These are phyloP conservation scores for Drosophila longiperda DNA, from an alignment of 2,888 invertebrate genomes.

Conservation along the genomic window DNA sequence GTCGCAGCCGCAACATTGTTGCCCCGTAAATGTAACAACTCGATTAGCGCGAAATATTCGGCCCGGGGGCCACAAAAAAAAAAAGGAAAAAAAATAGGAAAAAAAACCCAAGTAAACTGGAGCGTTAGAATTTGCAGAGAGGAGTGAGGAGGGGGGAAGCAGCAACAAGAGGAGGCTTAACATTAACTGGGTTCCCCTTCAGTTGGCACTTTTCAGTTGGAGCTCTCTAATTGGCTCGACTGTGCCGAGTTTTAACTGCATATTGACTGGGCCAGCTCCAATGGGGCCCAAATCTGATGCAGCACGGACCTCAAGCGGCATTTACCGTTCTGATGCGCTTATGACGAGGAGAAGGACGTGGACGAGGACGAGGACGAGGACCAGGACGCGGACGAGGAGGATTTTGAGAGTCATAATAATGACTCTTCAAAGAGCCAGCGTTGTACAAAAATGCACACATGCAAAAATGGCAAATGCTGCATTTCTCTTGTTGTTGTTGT, in stretches of 20 bases:
- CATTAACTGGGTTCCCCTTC: slow-evolving; percentile 56
- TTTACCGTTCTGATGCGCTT: slow-evolving; percentile 71
- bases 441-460: slow-evolving; percentile 45
- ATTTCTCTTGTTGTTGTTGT: slow-evolving; percentile 11
- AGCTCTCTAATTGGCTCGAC: slow-evolving; percentile 65
- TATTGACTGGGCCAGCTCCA: slow-evolving; percentile 50
- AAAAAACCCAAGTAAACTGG: slow-evolving; percentile 53
- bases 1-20: slow-evolving; percentile 43
- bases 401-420: slow-evolving; percentile 31
- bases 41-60: slow-evolving; percentile 78
- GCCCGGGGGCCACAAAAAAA: slow-evolving; percentile 34
- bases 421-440: slow-evolving; percentile 32
- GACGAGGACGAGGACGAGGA: slow-evolving; percentile 27
- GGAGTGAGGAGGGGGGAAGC: neutral
- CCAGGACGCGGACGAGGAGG: slow-evolving; percentile 17
- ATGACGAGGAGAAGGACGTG: slow-evolving; percentile 41
- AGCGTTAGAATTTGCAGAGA: slow-evolving; percentile 56
- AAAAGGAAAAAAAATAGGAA: slow-evolving; percentile 8
- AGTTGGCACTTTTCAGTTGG: slow-evolving; percentile 58
- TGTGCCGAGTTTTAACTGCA: slow-evolving; percentile 66
- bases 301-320: slow-evolving; percentile 29
- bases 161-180: slow-evolving; percentile 19
- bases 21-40: slow-evolving; percentile 77
- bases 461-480: slow-evolving; percentile 41
- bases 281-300: slow-evolving; percentile 5